Percentiles rank a stretch among this genome's conserved stretches.
phyloP scores from a whole-genome alignment of 2,797 vertebrate genomes.

The Darevskia mixta region DNA sequence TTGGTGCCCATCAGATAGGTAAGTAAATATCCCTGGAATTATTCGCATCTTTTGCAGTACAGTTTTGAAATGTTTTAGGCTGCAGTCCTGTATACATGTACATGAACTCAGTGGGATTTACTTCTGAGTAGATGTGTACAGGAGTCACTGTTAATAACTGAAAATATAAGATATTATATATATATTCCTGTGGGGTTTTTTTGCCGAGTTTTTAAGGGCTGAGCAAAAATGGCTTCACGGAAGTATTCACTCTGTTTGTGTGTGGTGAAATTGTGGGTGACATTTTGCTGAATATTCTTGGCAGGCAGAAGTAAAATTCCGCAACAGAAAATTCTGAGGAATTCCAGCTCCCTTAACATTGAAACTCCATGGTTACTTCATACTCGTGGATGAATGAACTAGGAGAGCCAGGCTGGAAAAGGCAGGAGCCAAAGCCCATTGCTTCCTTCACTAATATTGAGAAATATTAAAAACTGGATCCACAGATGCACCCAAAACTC shows the following conservation, averaged over 20 bases:
- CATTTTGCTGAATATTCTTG: neutral
- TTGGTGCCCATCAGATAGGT: constrained; percentile 77
- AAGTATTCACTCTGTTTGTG: neutral
- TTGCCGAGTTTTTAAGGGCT: neutral
- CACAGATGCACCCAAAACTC: too few relatives aligned
- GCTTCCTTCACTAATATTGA: too few relatives aligned
- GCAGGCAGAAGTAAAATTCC: neutral
- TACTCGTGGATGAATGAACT: neutral
- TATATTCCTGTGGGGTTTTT: too few relatives aligned
- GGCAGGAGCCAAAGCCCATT: neutral
- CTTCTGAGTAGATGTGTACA: neutral
- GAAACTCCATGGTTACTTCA: neutral
- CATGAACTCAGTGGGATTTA: neutral
- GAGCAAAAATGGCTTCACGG: neutral
- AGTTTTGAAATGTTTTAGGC: neutral
- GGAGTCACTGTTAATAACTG: neutral
- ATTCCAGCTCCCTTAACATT: neutral
- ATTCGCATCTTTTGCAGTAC: neutral
- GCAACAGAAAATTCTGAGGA: too few relatives aligned
- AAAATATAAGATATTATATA: too few relatives aligned
- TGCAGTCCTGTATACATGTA: neutral
- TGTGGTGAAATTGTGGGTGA: neutral
- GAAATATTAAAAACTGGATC: too few relatives aligned
- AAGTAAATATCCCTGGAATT: constrained; percentile 57
- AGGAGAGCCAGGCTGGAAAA: neutral